Evolutionary conservation across 2,888 invertebrate genomes (phyloP), one percentile per base, ranked within the genome.

Genomic region (Ectemnius cavifrons): DNA sequence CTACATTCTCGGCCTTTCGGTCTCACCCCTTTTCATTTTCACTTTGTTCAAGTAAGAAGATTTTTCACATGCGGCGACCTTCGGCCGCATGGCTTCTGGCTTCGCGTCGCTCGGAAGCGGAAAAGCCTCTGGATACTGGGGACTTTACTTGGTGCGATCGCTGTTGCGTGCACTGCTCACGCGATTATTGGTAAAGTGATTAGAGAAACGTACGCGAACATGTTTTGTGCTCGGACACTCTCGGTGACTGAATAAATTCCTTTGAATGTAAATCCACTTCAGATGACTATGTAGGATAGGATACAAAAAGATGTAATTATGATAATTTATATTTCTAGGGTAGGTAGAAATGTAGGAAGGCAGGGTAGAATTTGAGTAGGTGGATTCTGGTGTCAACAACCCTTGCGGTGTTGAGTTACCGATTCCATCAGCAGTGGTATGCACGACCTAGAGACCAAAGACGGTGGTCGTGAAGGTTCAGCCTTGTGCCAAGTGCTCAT

Each of bases 181-280:
- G 69, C 75, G 82, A 84, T 83, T 83, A 83, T 84, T 71, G 82
- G 79, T 82, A 79, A 83, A 84, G 78, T 79, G 84, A 83, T 83
- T 83, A 83, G 82, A 79, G 75, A 69, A 79, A 73, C 75, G 77
- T 73, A 69, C 79, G 81, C 63, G 78, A 69, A 66, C 67, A 63
- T 67, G 64, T 37, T 37, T 8, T 62, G 49, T 57, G 58, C 16
- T n/a, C 16, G 6, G 16, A 4, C 20, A 52, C 60, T 28, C n/a
- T 23, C 8, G 37, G 3, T 11, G 1, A 11, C 37, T 37, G 8
- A 11, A 37, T 37, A 37, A 37, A 37, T 37, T 37, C 37, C 37
- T 37, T 11, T 8, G 3, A 37, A 37, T 37, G 11, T 1, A 37
- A 6, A 6, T 37, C 37, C 37, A 6, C 1, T 37, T 4, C 6